Evolutionary conservation across 2,888 invertebrate genomes (phyloP).

Genomic region (Neria commutata): DNA sequence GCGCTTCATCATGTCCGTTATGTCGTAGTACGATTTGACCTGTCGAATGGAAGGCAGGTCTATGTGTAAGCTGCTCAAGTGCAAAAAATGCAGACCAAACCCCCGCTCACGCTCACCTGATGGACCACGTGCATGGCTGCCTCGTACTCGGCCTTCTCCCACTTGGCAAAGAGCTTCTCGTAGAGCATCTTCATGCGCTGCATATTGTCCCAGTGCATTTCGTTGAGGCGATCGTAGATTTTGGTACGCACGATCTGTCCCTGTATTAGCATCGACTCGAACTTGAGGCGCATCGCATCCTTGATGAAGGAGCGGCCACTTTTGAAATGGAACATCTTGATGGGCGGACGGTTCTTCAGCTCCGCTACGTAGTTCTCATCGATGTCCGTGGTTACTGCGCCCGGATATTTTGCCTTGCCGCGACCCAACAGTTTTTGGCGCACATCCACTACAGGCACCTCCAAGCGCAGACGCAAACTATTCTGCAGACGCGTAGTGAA

Average conservation of each 20-base stretch:
- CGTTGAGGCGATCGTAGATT: conserved; percentile 52
- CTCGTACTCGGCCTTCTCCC: conserved; percentile 58
- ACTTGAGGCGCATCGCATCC: conserved; percentile 54
- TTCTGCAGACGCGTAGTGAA: conserved; percentile 52
- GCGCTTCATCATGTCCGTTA: conserved; percentile 49
- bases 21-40: conserved; percentile 54
- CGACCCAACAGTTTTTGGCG: conserved; percentile 47
- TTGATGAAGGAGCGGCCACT: conserved; percentile 48
- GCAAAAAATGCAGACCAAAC: too few relatives aligned
- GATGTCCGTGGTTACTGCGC: conserved; percentile 55
- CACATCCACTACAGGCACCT: conserved; percentile 47
- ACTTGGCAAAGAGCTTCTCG: conserved; percentile 53
- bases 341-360: conserved; percentile 46
- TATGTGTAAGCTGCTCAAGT: too few relatives aligned
- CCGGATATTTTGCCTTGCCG: conserved; percentile 38
- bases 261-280: conserved; percentile 56
- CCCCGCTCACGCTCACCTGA: conserved; percentile 37
- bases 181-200: conserved; percentile 43
- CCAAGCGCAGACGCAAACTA: conserved; percentile 53
- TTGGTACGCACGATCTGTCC: conserved; percentile 55
- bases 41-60: too few relatives aligned
- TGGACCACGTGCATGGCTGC: conserved; percentile 52
- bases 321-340: conserved; percentile 53
- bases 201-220: conserved; percentile 51
- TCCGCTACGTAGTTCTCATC: conserved; percentile 60